Evolutionary conservation across 2,797 vertebrate species (phyloP).

Genomic region (Syngnathus rostellatus): DNA sequence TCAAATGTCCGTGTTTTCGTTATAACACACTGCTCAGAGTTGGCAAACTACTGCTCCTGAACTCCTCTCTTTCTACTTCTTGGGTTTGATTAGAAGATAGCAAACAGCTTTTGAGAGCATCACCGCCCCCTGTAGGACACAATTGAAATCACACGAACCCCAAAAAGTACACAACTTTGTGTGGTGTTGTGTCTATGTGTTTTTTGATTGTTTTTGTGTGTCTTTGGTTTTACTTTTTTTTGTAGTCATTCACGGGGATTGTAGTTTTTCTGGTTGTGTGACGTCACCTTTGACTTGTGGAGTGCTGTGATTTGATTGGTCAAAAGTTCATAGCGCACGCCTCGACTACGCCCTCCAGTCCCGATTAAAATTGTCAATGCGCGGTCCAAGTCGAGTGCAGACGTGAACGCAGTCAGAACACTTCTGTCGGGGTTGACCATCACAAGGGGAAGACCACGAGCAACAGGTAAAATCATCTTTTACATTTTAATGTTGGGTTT

Average conservation of each 20-base stretch:
- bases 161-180: too few relatives aligned
- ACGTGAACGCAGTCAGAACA: too few relatives aligned
- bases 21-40: background rate
- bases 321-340: background rate
- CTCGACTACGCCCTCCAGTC: background rate
- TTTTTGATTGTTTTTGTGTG: too few relatives aligned
- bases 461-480: background rate
- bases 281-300: background rate
- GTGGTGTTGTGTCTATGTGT: too few relatives aligned
- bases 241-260: too few relatives aligned
- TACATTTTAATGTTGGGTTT: background rate
- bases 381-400: too few relatives aligned
- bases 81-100: background rate
- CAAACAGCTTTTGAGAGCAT: background rate
- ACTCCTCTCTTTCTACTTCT: background rate
- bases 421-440: background rate
- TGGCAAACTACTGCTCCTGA: too few relatives aligned
- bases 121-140: background rate
- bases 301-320: slow-evolving; percentile 1
- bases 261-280: background rate
- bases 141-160: too few relatives aligned
- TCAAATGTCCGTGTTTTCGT: background rate
- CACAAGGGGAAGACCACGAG: background rate
- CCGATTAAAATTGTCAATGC: background rate
- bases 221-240: too few relatives aligned